Conservation (phyloP, 2,797 vertebrate genomes). For the Amazonetta brasiliensis region DNA sequence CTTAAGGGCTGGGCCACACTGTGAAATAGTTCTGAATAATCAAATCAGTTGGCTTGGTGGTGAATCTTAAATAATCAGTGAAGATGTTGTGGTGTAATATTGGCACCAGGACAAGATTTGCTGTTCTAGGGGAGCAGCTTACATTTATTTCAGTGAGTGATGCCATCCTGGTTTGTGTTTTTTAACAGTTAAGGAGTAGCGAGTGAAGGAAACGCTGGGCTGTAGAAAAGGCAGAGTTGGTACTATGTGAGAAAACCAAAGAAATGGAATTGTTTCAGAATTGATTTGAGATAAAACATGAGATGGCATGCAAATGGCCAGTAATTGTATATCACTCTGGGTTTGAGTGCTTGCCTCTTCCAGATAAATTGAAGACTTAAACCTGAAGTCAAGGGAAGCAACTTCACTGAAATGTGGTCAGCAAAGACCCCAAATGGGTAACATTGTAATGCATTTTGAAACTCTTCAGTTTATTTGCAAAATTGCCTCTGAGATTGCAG, state of each 20-base stretch:
- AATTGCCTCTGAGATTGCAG: background rate
- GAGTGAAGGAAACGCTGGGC: background rate
- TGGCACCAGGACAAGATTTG: background rate
- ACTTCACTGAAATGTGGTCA: background rate
- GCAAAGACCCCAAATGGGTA: background rate
- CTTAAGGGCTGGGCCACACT: background rate
- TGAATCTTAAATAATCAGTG: background rate
- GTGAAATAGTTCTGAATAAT: background rate
- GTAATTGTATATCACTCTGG: background rate
- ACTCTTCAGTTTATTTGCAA: background rate
- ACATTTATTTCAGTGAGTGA: background rate
- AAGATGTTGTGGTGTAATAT: background rate
- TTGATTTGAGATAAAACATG: conserved; percentile 1
- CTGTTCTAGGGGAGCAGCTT: background rate
- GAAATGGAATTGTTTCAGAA: background rate
- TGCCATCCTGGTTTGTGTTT: background rate
- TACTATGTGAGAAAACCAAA: background rate
- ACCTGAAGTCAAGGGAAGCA: background rate
- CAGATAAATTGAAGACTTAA: background rate
- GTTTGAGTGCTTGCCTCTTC: background rate
- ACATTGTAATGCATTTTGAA: background rate
- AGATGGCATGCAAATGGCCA: background rate
- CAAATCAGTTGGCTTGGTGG: background rate
- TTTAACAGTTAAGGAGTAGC: background rate
- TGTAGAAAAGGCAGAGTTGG: background rate